Evolutionary conservation across 1,140 invertebrate species (phyloP).

Genomic region (Megalonaias nervosa): DNA sequence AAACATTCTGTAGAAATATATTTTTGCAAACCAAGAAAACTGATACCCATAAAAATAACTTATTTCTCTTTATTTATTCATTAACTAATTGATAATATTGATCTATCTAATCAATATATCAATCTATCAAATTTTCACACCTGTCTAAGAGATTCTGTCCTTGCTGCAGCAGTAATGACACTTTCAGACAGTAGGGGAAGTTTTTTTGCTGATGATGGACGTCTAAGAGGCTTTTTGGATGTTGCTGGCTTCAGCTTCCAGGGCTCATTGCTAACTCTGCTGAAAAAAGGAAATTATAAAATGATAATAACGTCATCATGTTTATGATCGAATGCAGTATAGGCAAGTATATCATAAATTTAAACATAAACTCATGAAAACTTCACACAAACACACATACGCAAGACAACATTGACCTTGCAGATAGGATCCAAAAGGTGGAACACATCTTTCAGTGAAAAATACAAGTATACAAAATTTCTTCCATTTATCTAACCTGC

Average conservation of each 20-base stretch:
- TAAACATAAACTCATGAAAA: background rate
- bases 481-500: too few species aligned
- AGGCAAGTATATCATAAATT: background rate
- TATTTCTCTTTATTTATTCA: too few species aligned
- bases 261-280: slow-evolving; percentile 66
- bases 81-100: too few species aligned
- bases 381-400: background rate
- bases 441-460: too few species aligned
- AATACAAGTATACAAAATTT: too few species aligned
- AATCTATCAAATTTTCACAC: slow-evolving; percentile 32
- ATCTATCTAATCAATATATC: too few species aligned
- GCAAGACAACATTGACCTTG: too few species aligned
- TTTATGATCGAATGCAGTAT: background rate
- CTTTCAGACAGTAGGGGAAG: slow-evolving; percentile 51
- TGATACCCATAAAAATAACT: too few species aligned
- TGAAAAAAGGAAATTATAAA: slow-evolving; percentile 27
- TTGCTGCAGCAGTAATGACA: slow-evolving; percentile 49
- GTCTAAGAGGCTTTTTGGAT: slow-evolving; percentile 43
- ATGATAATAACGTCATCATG: slow-evolving; percentile 3
- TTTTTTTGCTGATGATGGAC: slow-evolving; percentile 62
- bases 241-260: slow-evolving; percentile 53
- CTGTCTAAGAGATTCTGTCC: slow-evolving; percentile 55
- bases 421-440: too few species aligned
- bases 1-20: too few species aligned
- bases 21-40: too few species aligned